These are phyloP conservation scores for Agonum fuliginosum DNA, from an alignment of 2,888 invertebrate species.

Conservation along the genomic window DNA sequence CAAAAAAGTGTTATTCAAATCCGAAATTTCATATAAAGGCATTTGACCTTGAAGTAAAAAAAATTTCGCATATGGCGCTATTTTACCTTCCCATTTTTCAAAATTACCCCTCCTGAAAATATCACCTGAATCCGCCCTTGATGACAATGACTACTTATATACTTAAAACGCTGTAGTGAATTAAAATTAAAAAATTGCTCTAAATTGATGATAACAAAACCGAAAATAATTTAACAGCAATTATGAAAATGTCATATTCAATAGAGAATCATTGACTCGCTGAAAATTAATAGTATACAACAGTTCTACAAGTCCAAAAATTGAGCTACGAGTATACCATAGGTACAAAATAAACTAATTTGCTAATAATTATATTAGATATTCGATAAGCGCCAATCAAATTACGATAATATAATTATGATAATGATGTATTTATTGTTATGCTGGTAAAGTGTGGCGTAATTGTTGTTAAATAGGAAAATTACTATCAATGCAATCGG, in stretches of 20 bases:
- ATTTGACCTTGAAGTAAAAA: too few relatives aligned
- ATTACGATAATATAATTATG: conserved; percentile 25
- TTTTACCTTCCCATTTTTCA: too few relatives aligned
- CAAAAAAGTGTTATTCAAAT: too few relatives aligned
- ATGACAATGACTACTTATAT: too few relatives aligned
- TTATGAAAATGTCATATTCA: conserved; percentile 19
- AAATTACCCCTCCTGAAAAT: too few relatives aligned
- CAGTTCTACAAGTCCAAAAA: neutral
- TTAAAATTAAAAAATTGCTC: too few relatives aligned
- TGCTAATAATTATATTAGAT: conserved; percentile 22
- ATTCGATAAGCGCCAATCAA: conserved; percentile 12
- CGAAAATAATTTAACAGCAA: conserved; percentile 30
- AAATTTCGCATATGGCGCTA: too few relatives aligned
- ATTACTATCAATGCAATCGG: conserved; percentile 15
- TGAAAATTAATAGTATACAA: conserved; percentile 29
- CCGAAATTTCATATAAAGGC: too few relatives aligned
- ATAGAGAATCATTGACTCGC: conserved; percentile 9
- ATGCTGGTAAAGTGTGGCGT: neutral
- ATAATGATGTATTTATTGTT: conserved; percentile 33
- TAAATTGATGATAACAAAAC: conserved; percentile 1
- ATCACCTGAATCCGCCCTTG: too few relatives aligned
- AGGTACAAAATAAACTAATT: conserved; percentile 28
- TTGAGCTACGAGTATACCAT: too few relatives aligned
- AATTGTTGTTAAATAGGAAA: conserved; percentile 29
- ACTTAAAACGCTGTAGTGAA: too few relatives aligned